Evolutionary conservation across 2,113 vertebrate genomes (phyloP), one percentile per base, ranked within the genome.

Genomic region (Cairina moschata): DNA sequence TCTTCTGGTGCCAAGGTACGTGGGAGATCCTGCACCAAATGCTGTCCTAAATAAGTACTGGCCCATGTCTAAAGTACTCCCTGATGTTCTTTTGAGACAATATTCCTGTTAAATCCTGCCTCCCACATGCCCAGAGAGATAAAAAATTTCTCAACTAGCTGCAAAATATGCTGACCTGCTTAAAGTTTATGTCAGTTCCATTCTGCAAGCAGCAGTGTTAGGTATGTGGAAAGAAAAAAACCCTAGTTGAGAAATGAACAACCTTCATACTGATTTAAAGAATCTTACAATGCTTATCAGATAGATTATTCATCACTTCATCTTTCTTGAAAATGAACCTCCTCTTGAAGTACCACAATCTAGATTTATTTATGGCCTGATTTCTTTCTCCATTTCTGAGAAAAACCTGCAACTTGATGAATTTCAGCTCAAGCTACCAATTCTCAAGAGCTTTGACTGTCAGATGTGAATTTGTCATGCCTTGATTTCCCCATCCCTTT

Each of bases 221-320:
- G 62, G 26, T 25, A 18, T 17, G 60, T 91, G 85, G 90, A 90
- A 94, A 93, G 68, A 60, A 94, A 44, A 83, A 78, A 74, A 48
- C 52, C 78, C 26, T 16, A 17, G 32, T 3, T 26, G 29, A 91
- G 60, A 69, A 88, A 83, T 29, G 28, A 95, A 20, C 32, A 93
- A 54, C 34, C 83, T 86, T 48, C 76, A 58, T 11, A 23, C 29
- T 68, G 60, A 65, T 54, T 83, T 78, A 40, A 83, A 38, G 20
- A 56, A 52, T 56, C 76, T 78, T 48, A 74, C 36, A 34, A 48
- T 44, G 44, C 23, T 75, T 78, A 50, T 6, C 63, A 52, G 91
- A 83, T 9, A 31, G 21, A 28, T 32, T 71, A 34, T 46, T 92
- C 73, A 77, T 54, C 32, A 15, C 17, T 72, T 56, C 20, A 25